phyloP scores from a whole-genome alignment of 2,113 vertebrate species.

The Cacatua alba region DNA sequence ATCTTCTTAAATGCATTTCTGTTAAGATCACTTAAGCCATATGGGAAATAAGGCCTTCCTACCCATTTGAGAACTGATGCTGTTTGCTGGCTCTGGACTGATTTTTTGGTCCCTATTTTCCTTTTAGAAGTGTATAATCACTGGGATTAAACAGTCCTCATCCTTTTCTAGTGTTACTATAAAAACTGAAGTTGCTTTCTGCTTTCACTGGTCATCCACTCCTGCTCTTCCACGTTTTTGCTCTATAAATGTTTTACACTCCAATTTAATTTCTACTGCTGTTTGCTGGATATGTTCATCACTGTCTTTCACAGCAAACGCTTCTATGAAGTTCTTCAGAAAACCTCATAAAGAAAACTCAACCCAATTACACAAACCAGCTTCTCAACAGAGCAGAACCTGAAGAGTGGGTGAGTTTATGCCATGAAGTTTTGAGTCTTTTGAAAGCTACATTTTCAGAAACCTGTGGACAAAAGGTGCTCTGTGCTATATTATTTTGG shows the following conservation, averaged over 20 bases:
- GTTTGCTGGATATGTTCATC: neutral
- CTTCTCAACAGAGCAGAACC: neutral
- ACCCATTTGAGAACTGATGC: neutral
- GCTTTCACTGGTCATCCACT: neutral
- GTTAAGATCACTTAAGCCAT: neutral
- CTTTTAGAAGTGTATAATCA: neutral
- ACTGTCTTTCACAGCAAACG: neutral
- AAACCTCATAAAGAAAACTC: neutral
- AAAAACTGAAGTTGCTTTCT: neutral
- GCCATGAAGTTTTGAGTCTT: neutral
- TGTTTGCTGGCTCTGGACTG: neutral
- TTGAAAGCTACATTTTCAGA: neutral
- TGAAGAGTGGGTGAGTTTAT: neutral
- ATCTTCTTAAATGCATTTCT: neutral
- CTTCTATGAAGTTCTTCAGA: neutral
- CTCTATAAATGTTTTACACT: neutral
- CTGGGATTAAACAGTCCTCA: neutral
- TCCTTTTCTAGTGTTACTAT: neutral
- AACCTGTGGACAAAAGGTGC: neutral
- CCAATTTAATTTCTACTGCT: neutral
- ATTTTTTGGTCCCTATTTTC: neutral
- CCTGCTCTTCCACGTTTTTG: neutral
- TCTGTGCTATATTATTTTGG: neutral
- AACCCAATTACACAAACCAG: neutral
- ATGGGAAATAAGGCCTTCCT: neutral